phyloP scores from a whole-genome alignment of 2,113 vertebrate genomes.

The Scophthalmus maximus region DNA sequence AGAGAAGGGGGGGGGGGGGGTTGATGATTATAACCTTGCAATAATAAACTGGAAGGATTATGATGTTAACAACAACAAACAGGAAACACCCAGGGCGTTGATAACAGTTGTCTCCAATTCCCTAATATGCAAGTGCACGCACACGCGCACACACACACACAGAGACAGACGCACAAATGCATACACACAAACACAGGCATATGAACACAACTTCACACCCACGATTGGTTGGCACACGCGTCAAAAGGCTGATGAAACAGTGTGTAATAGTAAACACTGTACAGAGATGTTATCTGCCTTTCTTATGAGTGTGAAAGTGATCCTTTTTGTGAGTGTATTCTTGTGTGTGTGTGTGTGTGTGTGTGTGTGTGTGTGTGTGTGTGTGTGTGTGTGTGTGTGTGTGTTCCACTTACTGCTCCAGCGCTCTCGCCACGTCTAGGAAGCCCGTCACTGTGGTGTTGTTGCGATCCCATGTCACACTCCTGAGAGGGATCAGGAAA shows the following conservation, averaged over 20 bases:
- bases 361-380: slow-evolving; percentile 27
- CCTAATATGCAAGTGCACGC: slow-evolving; percentile 32
- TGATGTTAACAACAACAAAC: slow-evolving; percentile 61
- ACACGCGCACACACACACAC: slow-evolving; percentile 26
- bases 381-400: slow-evolving; percentile 31
- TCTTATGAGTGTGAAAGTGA: slow-evolving; percentile 38
- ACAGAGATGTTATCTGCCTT: slow-evolving; percentile 50
- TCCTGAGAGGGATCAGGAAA: slow-evolving; percentile 79
- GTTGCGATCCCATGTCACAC: slow-evolving; percentile 92
- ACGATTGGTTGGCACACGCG: slow-evolving; percentile 45
- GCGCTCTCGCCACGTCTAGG: slow-evolving; percentile 90
- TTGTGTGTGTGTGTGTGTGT: slow-evolving; percentile 28
- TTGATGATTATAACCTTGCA: slow-evolving; percentile 1
- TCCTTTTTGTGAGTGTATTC: slow-evolving; percentile 28
- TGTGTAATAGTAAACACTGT: slow-evolving; percentile 59
- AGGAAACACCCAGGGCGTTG: slow-evolving; percentile 42
- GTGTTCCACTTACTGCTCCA: slow-evolving; percentile 88
- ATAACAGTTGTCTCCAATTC: slow-evolving; percentile 34
- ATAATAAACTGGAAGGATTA: slow-evolving; percentile 25
- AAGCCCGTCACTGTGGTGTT: slow-evolving; percentile 89
- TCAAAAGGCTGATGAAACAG: slow-evolving; percentile 73
- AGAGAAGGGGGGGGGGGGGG: neutral
- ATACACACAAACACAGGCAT: slow-evolving; percentile 6
- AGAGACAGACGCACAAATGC: slow-evolving; percentile 9
- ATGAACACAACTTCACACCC: slow-evolving; percentile 23